These are phyloP conservation scores for Cinclus mexicanus DNA, from an alignment of 2,113 vertebrate species.

Conservation along the genomic window DNA sequence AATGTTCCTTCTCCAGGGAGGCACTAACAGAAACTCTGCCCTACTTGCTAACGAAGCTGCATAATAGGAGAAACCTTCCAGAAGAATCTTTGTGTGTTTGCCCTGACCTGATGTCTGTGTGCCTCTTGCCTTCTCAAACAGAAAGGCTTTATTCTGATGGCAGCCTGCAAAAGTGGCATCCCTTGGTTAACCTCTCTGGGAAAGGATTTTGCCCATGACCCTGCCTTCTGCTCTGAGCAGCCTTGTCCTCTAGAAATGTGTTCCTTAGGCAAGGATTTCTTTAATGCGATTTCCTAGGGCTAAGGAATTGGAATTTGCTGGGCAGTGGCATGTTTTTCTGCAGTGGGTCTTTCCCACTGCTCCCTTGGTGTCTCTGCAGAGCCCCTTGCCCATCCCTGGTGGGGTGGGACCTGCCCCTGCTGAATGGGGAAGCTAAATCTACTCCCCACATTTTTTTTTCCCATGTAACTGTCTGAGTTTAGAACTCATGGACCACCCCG, in stretches of 20 bases:
- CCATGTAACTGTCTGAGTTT: neutral
- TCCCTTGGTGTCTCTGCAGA: neutral
- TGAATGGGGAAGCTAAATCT: neutral
- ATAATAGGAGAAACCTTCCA: neutral
- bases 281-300: conserved; percentile 5
- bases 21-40: neutral
- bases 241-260: neutral
- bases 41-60: neutral
- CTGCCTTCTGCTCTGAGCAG: neutral
- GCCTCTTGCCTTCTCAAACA: neutral
- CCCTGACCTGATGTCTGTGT: neutral
- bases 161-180: neutral
- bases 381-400: rapidly evolving
- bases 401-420: neutral
- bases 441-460: neutral
- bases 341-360: neutral
- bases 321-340: neutral
- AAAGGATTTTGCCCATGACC: rapidly evolving
- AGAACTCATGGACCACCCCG: rapidly evolving
- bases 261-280: neutral
- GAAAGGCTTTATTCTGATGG: neutral
- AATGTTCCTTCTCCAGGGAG: neutral
- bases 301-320: neutral
- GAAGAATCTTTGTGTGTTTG: neutral
- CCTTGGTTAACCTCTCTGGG: neutral